A percentile compares a stretch with the other conserved stretches of the same genome.
Evolutionary conservation across 2,113 vertebrate genomes (phyloP).

Genomic region (Eulemur macaco): DNA sequence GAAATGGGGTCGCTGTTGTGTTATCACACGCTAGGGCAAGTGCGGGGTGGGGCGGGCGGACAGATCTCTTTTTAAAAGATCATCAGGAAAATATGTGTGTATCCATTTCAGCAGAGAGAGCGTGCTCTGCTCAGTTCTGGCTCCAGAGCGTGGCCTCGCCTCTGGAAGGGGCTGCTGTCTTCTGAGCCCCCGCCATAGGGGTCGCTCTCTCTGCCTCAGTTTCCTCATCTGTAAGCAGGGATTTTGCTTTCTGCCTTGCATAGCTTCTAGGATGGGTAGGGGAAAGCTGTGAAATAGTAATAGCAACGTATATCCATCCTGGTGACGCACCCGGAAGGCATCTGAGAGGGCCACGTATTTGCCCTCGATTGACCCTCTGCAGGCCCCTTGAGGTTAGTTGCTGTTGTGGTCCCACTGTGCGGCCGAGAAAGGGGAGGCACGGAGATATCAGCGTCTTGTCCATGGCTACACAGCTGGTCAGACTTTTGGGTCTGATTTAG

Average conservation of each 20-base stretch:
- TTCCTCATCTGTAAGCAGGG: background rate
- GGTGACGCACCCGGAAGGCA: background rate
- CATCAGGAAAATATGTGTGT: rapidly evolving
- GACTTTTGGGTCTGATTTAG: background rate
- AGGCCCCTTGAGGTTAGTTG: background rate
- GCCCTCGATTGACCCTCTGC: background rate
- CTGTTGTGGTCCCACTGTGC: background rate
- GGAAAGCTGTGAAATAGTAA: background rate
- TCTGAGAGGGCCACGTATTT: background rate
- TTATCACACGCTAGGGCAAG: rapidly evolving
- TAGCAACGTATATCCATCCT: background rate
- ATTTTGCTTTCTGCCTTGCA: background rate
- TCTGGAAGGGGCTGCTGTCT: background rate
- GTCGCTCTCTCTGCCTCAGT: background rate
- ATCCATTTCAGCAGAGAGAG: rapidly evolving
- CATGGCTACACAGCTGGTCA: background rate
- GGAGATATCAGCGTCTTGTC: background rate
- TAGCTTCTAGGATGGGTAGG: background rate
- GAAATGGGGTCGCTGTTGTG: rapidly evolving
- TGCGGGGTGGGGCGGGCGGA: too few species aligned
- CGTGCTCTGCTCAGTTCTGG: background rate
- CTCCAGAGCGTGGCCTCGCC: background rate
- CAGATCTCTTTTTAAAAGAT: background rate
- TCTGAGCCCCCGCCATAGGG: too few species aligned
- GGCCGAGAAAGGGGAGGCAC: background rate